Percentiles rank a stretch among this genome's conserved stretches.
Conservation (phyloP, 2,888 invertebrate genomes). For the Morpho achilles region DNA sequence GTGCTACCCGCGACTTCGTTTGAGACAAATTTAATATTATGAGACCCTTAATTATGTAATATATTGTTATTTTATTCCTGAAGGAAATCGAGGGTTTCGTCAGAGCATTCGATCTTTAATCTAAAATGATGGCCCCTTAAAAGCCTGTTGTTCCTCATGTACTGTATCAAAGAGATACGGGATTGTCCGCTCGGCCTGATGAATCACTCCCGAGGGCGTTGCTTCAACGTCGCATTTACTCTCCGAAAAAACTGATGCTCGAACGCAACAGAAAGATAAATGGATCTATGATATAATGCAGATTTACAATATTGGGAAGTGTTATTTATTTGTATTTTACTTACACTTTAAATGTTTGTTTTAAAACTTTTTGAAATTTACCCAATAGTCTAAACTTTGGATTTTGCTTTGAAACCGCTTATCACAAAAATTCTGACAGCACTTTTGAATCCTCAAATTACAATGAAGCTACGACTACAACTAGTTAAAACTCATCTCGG, state of each 20-base stretch:
- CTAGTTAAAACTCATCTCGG: too few relatives aligned
- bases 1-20: too few relatives aligned
- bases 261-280: constrained; percentile 16
- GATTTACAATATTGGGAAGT: background rate
- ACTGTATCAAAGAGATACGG: constrained; percentile 10
- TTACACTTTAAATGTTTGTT: too few relatives aligned
- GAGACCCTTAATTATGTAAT: too few relatives aligned
- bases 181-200: constrained; percentile 35
- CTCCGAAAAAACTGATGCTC: constrained; percentile 36
- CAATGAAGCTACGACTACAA: too few relatives aligned
- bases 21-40: too few relatives aligned
- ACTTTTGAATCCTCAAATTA: too few relatives aligned
- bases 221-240: constrained; percentile 38
- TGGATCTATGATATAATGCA: constrained; percentile 1
- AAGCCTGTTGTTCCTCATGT: constrained; percentile 6
- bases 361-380: too few relatives aligned
- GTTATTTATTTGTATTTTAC: background rate
- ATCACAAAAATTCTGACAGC: too few relatives aligned
- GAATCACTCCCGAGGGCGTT: constrained; percentile 48
- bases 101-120: constrained; percentile 2
- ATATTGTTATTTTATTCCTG: too few relatives aligned
- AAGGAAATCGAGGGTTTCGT: background rate
- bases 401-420: too few relatives aligned
- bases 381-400: too few relatives aligned
- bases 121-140: constrained; percentile 8